A percentile compares a stretch with the other conserved stretches of the same genome.
These are phyloP conservation scores for Erpetoichthys calabaricus DNA, from an alignment of 2,797 vertebrate genomes.

Conservation along the genomic window DNA sequence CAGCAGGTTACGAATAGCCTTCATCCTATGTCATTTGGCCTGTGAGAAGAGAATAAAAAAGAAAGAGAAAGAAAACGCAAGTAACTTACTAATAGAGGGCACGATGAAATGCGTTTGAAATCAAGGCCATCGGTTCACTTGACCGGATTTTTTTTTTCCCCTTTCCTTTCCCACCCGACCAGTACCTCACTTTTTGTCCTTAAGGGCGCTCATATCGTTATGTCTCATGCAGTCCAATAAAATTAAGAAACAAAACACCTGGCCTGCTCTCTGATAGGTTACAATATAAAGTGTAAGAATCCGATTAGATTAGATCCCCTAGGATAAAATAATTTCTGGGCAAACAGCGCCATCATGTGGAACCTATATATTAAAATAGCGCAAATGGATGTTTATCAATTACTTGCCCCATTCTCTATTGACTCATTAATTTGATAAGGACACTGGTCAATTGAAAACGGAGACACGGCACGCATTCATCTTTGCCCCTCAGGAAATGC, in stretches of 20 bases:
- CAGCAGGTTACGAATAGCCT: slow-evolving; percentile 99
- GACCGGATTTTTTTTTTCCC: not conserved
- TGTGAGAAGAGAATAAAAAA: slow-evolving; percentile 68
- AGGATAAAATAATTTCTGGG: slow-evolving; percentile 61
- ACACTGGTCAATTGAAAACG: no score
- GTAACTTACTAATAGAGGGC: slow-evolving; percentile 40
- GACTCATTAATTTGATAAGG: no score
- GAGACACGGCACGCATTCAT: no score
- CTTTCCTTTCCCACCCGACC: no score
- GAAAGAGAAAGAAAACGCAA: slow-evolving; percentile 25
- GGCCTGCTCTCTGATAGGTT: slow-evolving; percentile 8
- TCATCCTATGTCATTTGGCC: slow-evolving; percentile 99
- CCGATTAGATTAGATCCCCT: slow-evolving; percentile 35
- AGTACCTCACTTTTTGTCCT: not conserved
- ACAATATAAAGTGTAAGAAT: slow-evolving; percentile 40
- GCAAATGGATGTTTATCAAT: not conserved
- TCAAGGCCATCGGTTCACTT: slow-evolving; percentile 1
- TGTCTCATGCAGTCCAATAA: slow-evolving; percentile 2
- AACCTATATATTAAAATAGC: slow-evolving; percentile 21
- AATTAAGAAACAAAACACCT: slow-evolving; percentile 9
- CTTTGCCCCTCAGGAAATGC: no score
- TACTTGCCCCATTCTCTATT: not conserved
- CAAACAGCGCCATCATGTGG: slow-evolving; percentile 97
- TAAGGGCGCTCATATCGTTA: not conserved
- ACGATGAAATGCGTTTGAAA: slow-evolving; percentile 17